phyloP scores from a whole-genome alignment of 2,113 vertebrate genomes.

The Hyperopisus bebe region DNA sequence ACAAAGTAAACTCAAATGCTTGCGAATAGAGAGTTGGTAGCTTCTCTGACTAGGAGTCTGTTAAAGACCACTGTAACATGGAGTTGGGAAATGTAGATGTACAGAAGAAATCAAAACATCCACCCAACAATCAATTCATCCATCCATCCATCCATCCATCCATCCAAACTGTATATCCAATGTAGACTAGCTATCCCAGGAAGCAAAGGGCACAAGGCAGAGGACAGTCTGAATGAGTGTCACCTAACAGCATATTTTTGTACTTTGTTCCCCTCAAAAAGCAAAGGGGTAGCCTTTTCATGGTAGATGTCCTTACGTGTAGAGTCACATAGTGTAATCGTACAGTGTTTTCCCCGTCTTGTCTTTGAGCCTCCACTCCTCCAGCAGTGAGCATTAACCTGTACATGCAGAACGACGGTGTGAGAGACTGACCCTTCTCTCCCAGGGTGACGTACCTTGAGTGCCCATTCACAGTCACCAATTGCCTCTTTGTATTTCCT shows the following conservation, averaged over 20 bases:
- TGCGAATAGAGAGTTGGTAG: not conserved
- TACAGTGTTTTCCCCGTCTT: not conserved
- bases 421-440: conserved; percentile 14
- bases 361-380: not conserved
- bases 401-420: not conserved
- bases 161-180: not conserved
- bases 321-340: not conserved
- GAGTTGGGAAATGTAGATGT: not conserved
- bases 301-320: not conserved
- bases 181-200: not conserved
- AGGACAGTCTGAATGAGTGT: not conserved
- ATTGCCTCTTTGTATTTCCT: conserved; percentile 71
- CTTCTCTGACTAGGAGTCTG: not conserved
- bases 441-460: conserved; percentile 69
- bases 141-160: not conserved
- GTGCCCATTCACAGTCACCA: conserved; percentile 82
- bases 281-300: not conserved
- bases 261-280: not conserved
- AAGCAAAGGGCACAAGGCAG: not conserved
- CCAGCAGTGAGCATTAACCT: not conserved
- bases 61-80: not conserved
- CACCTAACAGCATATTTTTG: not conserved
- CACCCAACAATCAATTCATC: not conserved
- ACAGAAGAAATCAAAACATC: not conserved
- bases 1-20: not conserved